phyloP scores from a whole-genome alignment of 2,113 vertebrate genomes.

The Rostratula benghalensis region DNA sequence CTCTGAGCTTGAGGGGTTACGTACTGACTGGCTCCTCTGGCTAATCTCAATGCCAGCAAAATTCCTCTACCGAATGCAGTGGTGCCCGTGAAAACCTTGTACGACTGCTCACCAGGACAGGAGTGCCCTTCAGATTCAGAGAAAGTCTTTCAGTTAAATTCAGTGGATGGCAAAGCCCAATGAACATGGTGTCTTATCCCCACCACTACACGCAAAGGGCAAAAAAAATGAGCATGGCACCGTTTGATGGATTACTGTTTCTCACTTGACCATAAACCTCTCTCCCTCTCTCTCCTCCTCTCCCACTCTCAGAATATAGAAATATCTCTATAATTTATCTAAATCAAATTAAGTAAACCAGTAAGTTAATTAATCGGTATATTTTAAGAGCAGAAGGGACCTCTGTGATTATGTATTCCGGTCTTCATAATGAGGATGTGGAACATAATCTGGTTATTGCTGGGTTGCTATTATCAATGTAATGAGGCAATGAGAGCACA shows the following conservation, averaged over 20 bases:
- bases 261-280: neutral
- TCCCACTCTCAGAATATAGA: neutral
- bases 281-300: neutral
- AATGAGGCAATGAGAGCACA: rapidly evolving
- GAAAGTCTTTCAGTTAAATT: neutral
- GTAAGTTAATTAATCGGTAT: neutral
- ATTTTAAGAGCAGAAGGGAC: neutral
- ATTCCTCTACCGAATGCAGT: neutral
- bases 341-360: neutral
- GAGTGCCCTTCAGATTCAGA: neutral
- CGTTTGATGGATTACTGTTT: neutral
- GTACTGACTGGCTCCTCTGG: neutral
- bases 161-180: neutral
- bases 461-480: neutral
- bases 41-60: neutral
- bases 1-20: neutral
- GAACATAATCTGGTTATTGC: neutral
- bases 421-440: neutral
- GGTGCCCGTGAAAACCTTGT: neutral
- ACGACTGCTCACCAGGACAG: neutral
- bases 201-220: neutral
- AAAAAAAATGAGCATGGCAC: neutral
- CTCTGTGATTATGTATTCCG: neutral
- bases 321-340: neutral
- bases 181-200: neutral